Conservation (phyloP, 2,888 invertebrate genomes). For the Timema cristinae region DNA sequence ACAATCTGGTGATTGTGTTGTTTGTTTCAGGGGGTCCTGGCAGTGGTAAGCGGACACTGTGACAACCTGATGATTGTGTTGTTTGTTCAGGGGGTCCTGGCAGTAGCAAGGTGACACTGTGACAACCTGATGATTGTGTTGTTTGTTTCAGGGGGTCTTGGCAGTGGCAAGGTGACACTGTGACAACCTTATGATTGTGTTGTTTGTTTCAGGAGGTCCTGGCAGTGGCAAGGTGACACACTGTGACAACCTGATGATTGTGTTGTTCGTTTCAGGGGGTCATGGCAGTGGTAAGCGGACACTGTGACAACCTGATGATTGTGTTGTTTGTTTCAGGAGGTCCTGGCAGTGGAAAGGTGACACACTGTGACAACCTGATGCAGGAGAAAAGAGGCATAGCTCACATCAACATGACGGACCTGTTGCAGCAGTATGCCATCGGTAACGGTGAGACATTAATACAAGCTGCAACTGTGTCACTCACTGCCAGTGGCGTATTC, state of each 20-base stretch:
- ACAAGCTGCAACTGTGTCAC: no score
- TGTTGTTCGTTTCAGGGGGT: not conserved
- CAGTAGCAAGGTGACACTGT: constrained; percentile 97
- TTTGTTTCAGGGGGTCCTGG: no score
- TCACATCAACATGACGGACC: constrained; percentile 89
- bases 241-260: constrained; percentile 78
- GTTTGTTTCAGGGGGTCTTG: no score
- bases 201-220: not conserved
- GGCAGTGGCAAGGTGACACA: constrained; percentile 93
- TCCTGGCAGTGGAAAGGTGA: constrained; percentile 96
- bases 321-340: constrained; percentile 60
- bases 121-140: constrained; percentile 65
- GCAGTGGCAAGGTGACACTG: not conserved
- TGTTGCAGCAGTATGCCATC: constrained; percentile 82
- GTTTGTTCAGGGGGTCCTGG: constrained; percentile 78
- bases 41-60: no score
- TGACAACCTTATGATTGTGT: not conserved
- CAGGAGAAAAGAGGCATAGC: constrained; percentile 79
- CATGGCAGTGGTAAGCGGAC: not conserved
- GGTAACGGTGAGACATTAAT: constrained; percentile 65
- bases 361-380: constrained; percentile 89
- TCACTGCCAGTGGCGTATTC: no score
- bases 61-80: no score
- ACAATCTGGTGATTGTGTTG: no score
- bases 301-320: not conserved